These are phyloP conservation scores for Hycleus cichorii DNA, from an alignment of 1,140 invertebrate species.

Conservation along the genomic window DNA sequence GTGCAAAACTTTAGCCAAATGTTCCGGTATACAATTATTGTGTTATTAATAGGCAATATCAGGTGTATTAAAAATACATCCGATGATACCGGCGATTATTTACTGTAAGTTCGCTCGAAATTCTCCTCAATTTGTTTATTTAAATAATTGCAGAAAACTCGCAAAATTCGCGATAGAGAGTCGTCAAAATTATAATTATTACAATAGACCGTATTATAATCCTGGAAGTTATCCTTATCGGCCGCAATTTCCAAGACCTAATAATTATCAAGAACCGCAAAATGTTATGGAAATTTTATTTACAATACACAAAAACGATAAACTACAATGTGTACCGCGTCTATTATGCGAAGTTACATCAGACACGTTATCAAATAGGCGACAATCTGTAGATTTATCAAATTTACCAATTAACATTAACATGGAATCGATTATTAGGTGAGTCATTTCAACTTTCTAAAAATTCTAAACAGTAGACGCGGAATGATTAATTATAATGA, in stretches of 20 bases:
- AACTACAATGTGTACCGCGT: slow-evolving; percentile 66
- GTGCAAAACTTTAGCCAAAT: background rate
- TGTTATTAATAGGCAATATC: background rate
- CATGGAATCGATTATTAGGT: slow-evolving; percentile 60
- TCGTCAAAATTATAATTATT: slow-evolving; percentile 3
- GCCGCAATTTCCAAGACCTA: background rate
- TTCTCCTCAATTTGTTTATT: background rate
- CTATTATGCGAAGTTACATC: slow-evolving; percentile 68
- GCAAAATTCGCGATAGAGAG: slow-evolving; percentile 10
- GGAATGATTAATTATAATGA: background rate
- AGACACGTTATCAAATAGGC: slow-evolving; percentile 49
- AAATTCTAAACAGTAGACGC: background rate
- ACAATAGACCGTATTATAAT: background rate
- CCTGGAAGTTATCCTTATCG: background rate
- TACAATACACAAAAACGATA: slow-evolving; percentile 67
- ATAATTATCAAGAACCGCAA: background rate
- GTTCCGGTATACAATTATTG: background rate
- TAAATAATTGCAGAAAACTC: slow-evolving; percentile 1
- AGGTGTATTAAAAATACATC: background rate
- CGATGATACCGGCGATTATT: background rate
- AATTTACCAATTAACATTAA: slow-evolving; percentile 49
- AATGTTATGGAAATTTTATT: slow-evolving; percentile 49
- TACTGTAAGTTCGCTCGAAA: slow-evolving; percentile 1
- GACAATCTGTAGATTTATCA: slow-evolving; percentile 37
- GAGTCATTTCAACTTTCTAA: slow-evolving; percentile 42